A percentile compares a stretch with the other conserved stretches of the same genome.
These are phyloP conservation scores for Mnemiopsis leidyi DNA, from an alignment of 37 sponge, comb jelly and placozoan genomes.

Conservation along the genomic window DNA sequence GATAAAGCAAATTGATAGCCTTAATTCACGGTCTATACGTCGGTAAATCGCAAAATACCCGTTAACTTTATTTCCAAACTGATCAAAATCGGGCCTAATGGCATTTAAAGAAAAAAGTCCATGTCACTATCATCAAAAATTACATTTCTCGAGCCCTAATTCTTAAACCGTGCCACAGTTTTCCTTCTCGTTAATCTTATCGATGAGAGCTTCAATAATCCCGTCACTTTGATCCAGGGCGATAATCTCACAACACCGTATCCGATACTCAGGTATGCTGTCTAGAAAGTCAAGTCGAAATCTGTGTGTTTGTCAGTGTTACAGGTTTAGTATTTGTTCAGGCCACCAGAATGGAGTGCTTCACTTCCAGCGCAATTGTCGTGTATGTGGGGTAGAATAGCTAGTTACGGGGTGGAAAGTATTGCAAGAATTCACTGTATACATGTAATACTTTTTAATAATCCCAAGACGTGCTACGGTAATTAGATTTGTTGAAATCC, in stretches of 20 bases:
- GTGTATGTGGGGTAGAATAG: background rate
- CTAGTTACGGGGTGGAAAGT: background rate
- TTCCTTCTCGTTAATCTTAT: background rate
- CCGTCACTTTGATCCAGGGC: slow-evolving; percentile 11
- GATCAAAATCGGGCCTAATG: too few species aligned
- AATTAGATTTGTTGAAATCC: background rate
- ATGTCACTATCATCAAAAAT: too few species aligned
- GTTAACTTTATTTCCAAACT: too few species aligned
- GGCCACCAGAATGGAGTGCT: background rate
- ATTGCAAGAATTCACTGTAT: background rate
- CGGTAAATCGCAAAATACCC: too few species aligned
- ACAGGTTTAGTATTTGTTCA: background rate
- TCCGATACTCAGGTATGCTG: background rate
- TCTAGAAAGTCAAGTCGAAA: background rate
- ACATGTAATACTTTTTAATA: background rate
- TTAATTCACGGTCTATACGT: too few species aligned
- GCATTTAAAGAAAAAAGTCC: too few species aligned
- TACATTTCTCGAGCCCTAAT: background rate
- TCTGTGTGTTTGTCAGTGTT: background rate
- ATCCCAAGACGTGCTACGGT: background rate
- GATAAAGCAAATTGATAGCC: background rate
- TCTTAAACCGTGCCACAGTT: background rate
- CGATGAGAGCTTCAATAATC: background rate
- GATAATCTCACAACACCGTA: background rate
- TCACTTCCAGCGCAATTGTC: background rate